A percentile compares a stretch with the other conserved stretches of the same genome.
phyloP scores from a whole-genome alignment of 2,113 vertebrate genomes.

The Clarias magur region DNA sequence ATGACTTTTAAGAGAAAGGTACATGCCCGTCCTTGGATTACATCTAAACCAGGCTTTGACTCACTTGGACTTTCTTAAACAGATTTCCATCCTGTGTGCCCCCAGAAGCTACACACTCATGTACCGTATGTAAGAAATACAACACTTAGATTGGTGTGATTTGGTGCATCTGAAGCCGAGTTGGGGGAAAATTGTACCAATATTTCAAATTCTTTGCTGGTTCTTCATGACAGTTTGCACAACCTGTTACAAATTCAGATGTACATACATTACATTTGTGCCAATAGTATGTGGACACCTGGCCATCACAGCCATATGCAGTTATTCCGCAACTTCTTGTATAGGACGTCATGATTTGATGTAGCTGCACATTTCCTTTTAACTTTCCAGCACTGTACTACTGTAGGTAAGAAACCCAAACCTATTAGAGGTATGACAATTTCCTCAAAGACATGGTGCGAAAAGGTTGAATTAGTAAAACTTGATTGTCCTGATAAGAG shows the following conservation, averaged over 20 bases:
- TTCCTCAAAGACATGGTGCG: background rate
- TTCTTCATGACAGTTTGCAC: background rate
- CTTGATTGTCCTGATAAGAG: background rate
- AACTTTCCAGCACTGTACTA: background rate
- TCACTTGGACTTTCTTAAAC: background rate
- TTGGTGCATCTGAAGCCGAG: background rate
- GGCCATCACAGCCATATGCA: background rate
- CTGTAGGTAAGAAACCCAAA: background rate
- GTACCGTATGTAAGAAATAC: background rate
- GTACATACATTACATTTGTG: background rate
- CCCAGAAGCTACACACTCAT: background rate
- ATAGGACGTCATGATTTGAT: background rate
- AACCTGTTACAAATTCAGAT: background rate
- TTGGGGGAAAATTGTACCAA: background rate
- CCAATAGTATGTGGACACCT: background rate
- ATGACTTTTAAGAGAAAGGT: background rate
- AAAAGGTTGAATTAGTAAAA: background rate
- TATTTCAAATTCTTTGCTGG: background rate
- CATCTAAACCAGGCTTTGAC: background rate
- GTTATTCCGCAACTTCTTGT: background rate
- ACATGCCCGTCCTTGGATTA: background rate
- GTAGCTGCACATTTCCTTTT: background rate
- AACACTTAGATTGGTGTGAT: background rate
- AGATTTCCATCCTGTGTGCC: background rate
- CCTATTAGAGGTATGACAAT: background rate